Base-by-base conservation (phyloP, 2,888 invertebrate species). In the Zootermopsis nevadensis region DNA sequence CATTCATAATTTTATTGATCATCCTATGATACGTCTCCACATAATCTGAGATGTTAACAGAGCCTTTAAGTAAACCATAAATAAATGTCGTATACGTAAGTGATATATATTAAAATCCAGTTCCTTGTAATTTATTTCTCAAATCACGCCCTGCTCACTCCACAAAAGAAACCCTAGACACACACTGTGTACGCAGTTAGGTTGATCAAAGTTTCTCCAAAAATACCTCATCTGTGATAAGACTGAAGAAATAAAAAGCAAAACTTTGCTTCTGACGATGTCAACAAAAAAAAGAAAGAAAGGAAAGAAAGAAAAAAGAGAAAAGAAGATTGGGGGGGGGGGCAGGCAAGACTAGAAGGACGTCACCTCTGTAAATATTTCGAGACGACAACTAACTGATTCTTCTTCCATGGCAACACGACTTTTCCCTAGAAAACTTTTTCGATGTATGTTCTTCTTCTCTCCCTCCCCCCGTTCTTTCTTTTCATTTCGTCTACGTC, bases 331-430 rank as follows among this genome's bases (percentile, higher is more conserved):
- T 48, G 8, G 48, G 10, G 8, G 8, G 8, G n/a, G 60, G 60
- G n/a, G n/a, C 3, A 8, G n/a, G 27, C 27, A 60, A 27, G 60
- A 60, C 27, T 10, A 27, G 60, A 60, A n/a, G 27, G 60, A 27
- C 60, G n/a, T 2, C 60, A 10, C 60, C 69, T 6, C 15, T 33
- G 19, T 31, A 69, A 69, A 31, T 69, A 33, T 69, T 33, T 69
- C 69, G 69, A 69, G 69, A 69, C 33, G 69, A 69, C 69, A 31
- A 33, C 69, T 69, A 69, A 69, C 69, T 7, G 19, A 69, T 69
- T 69, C 31, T 69, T 69, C 69, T 69, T 69, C 69, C 33, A 33
- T 69, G 69, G 69, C 69, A 69, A 33, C 22, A 33, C 69, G 69
- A 69, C 69, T 69, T 69, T 31, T 33, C 31, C 19, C 31, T 33